Evolutionary conservation across 2,888 invertebrate species (phyloP), one percentile per base, ranked within the genome.

Genomic region (Keiferia lycopersicella): DNA sequence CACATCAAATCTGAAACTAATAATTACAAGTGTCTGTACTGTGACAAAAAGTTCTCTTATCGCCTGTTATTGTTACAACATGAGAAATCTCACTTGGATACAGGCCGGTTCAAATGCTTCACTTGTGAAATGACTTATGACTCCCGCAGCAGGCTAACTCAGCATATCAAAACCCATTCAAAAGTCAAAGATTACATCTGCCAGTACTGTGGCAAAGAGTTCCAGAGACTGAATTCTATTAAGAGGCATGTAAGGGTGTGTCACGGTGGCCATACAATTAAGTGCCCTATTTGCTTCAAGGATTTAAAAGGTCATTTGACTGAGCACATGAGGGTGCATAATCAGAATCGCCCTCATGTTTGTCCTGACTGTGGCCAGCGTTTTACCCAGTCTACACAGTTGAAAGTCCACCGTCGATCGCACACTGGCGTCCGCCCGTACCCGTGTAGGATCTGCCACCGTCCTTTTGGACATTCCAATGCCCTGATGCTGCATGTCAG

Each of bases 381-480:
- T 38, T 97, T 97, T 75, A 96, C 96, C 0, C 97, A 97, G 79
- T 94, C 96, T 67, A 96, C 96, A 0, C 97, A 97, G 78, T 83
- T 96, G 68, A 96, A 95, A 12, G 97, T 97, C 0, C 97, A 97
- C 73, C 94, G 95, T 77, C 92, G 97, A 16, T 95, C 95, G n/a
- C 97, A 97, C 77, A 95, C 96, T 0, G 97, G 97, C 0, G 96
- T 95, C 70, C 93, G 96, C 62, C 97, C 97, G 0, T 97, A 96
- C 78, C 92, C 94, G 18, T 97, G 97, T 83, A 94, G 94, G 73
- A 96, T 97, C 64, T 96, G 96, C 80, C 93, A 94, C 86, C 94
- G 95, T 68, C 94, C 95, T 0, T 97, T 97, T 80, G 95, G 96
- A 0, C 97, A 97, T 84, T 96, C 96, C 0, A 97, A 96, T 14